phyloP scores from a whole-genome alignment of 2,888 invertebrate genomes.

The Beris morrisii region DNA sequence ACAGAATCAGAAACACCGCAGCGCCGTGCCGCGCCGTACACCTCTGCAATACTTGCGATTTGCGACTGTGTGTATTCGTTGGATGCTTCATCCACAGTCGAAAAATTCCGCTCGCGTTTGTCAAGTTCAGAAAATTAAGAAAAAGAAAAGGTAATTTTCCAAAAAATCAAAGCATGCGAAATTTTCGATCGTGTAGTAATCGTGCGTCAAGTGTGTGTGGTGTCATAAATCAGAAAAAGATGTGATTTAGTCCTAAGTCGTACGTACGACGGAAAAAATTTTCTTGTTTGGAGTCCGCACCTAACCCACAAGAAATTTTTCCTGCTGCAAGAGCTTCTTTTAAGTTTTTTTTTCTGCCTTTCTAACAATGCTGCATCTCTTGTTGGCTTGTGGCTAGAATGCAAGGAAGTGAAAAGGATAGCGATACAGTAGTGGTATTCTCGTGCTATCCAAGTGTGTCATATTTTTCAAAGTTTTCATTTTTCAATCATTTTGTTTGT shows the following conservation, averaged over 20 bases:
- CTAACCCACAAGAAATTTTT: conserved; percentile 30
- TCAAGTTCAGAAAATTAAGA: conserved; percentile 32
- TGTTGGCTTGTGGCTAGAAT: too few species aligned
- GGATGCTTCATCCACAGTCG: conserved; percentile 36
- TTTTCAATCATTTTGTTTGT: too few species aligned
- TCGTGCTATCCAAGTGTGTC: too few species aligned
- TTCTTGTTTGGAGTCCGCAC: conserved; percentile 26
- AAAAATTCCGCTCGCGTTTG: conserved; percentile 38
- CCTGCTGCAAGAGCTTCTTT: neutral
- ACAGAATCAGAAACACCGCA: too few species aligned
- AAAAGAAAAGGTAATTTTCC: conserved; percentile 23
- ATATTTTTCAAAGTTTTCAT: too few species aligned
- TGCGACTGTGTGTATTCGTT: conserved; percentile 15
- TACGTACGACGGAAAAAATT: conserved; percentile 2
- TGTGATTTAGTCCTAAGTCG: too few species aligned
- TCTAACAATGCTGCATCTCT: too few species aligned
- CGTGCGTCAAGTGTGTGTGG: conserved; percentile 1
- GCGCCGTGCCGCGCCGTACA: too few species aligned
- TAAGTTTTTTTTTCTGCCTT: too few species aligned
- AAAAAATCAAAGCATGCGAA: neutral
- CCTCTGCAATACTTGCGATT: too few species aligned
- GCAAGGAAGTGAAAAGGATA: too few species aligned
- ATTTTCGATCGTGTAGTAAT: neutral
- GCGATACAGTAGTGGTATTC: too few species aligned
- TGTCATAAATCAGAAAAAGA: neutral